Percentiles rank a stretch among this genome's conserved stretches.
Conservation (phyloP, 2,113 vertebrate genomes). For the Oenanthe oenanthe region DNA sequence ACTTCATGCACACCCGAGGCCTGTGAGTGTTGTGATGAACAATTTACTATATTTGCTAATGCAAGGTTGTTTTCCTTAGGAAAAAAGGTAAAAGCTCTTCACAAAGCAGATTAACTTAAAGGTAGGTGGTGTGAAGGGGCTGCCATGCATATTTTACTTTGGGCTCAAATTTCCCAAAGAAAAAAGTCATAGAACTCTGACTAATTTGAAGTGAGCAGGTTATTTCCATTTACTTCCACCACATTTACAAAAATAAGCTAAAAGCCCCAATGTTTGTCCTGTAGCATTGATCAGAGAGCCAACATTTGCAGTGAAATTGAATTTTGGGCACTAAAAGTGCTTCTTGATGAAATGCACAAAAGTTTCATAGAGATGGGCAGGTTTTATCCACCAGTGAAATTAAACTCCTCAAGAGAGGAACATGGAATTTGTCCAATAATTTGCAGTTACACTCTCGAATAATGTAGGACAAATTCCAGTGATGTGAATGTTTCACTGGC, state of each 20-base stretch:
- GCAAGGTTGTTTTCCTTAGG: not conserved
- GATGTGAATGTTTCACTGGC: not conserved
- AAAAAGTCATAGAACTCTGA: not conserved
- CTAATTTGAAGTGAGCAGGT: not conserved
- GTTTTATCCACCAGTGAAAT: not conserved
- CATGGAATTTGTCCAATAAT: not conserved
- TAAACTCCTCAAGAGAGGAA: not conserved
- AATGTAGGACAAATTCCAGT: not conserved
- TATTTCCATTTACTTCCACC: not conserved
- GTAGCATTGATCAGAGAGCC: not conserved
- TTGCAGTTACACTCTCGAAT: not conserved
- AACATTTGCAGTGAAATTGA: not conserved
- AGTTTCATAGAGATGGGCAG: not conserved
- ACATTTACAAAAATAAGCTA: not conserved
- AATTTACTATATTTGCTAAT: not conserved
- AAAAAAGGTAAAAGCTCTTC: not conserved
- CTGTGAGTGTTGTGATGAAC: not conserved
- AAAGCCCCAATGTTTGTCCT: not conserved
- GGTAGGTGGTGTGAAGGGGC: rapidly evolving
- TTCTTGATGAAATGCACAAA: not conserved
- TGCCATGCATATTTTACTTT: not conserved
- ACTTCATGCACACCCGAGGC: not conserved
- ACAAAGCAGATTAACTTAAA: not conserved
- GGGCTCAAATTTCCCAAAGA: not conserved
- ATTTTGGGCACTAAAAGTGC: not conserved